A percentile compares a stretch with the other conserved stretches of the same genome.
These are phyloP conservation scores for Epicampocera succincta DNA, from an alignment of 2,888 invertebrate genomes.

Conservation along the genomic window DNA sequence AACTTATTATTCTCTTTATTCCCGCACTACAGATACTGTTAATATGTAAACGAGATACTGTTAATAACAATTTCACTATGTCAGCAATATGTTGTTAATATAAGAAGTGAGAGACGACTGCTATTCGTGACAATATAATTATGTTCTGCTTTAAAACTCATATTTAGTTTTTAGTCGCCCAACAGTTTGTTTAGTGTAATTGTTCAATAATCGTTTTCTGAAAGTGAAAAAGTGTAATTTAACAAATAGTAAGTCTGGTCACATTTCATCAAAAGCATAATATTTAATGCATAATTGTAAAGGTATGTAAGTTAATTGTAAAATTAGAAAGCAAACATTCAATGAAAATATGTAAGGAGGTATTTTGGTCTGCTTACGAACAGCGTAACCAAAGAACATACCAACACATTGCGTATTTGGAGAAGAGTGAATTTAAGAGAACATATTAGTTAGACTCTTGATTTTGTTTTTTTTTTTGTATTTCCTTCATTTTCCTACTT, in stretches of 20 bases:
- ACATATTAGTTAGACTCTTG: not conserved
- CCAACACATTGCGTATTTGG: constrained; percentile 21
- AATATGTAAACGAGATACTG: no score
- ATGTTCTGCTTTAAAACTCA: not conserved
- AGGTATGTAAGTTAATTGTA: constrained; percentile 7
- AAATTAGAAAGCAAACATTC: not conserved
- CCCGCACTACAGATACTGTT: no score
- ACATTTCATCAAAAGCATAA: not conserved
- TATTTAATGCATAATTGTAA: not conserved
- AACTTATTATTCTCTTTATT: no score
- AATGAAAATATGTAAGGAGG: not conserved
- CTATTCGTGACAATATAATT: no score
- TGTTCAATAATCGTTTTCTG: no score
- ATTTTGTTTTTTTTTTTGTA: not conserved
- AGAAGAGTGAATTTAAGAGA: constrained; percentile 8
- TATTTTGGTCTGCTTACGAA: constrained; percentile 55
- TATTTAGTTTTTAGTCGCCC: not conserved
- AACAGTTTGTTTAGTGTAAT: constrained; percentile 1
- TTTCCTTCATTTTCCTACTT: not conserved
- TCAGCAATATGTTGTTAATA: no score
- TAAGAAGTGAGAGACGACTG: no score
- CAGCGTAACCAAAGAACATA: constrained; percentile 39
- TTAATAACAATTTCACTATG: no score
- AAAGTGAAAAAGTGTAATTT: no score
- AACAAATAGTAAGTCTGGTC: not conserved